Percentiles rank a stretch among this genome's conserved stretches.
Evolutionary conservation across 2,888 invertebrate species (phyloP).

Genomic region (Oligia latruncula): DNA sequence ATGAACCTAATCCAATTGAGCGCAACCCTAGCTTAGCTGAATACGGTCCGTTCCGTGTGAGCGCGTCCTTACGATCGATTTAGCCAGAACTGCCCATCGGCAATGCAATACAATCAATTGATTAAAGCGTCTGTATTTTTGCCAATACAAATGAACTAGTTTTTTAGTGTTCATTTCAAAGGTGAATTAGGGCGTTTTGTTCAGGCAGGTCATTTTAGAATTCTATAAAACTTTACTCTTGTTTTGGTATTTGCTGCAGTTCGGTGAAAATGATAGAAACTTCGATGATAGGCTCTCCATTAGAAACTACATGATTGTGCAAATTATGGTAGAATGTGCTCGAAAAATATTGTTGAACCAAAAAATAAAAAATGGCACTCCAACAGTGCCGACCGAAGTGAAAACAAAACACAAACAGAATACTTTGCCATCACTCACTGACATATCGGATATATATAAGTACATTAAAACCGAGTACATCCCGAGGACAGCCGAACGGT

Average conservation of each 20-base stretch:
- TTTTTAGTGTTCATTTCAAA: slow-evolving; percentile 2
- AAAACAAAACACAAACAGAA: no score
- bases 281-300: not conserved
- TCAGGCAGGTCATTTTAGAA: not conserved
- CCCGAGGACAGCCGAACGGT: no score
- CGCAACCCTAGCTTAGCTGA: slow-evolving; percentile 48
- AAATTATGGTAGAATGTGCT: not conserved
- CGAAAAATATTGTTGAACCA: not conserved
- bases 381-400: no score
- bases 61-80: slow-evolving; percentile 57
- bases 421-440: no score
- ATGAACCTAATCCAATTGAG: slow-evolving; percentile 27
- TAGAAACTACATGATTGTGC: not conserved
- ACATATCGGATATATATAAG: no score
- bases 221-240: no score
- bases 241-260: not conserved
- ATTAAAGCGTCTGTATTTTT: slow-evolving; percentile 38
- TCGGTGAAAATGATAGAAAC: not conserved
- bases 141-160: slow-evolving; percentile 21
- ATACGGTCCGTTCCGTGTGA: slow-evolving; percentile 49
- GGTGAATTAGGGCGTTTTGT: not conserved
- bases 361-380: no score
- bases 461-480: no score
- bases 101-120: slow-evolving; percentile 44
- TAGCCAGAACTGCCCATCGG: slow-evolving; percentile 29